phyloP scores from a whole-genome alignment of 2,888 invertebrate genomes.

The Mystacides longicornis region DNA sequence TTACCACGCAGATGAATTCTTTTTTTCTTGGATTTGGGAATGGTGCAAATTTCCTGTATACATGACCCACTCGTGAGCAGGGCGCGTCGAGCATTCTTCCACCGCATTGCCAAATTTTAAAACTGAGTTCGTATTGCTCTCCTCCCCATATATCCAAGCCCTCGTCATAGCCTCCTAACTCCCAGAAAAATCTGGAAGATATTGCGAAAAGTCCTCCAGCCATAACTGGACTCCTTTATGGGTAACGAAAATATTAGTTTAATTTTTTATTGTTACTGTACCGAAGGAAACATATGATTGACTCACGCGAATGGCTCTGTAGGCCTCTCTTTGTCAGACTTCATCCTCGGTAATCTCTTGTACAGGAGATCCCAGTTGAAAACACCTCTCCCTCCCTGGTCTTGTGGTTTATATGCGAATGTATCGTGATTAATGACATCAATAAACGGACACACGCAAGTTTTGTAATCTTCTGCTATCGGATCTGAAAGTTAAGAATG shows the following conservation, averaged over 20 bases:
- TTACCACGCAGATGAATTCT: conserved; percentile 20
- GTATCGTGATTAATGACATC: conserved; percentile 86
- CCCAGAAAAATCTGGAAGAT: conserved; percentile 86
- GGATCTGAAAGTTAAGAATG: conserved; percentile 53
- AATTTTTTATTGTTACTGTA: too few relatives aligned
- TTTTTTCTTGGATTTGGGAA: conserved; percentile 75
- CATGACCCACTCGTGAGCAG: conserved; percentile 87
- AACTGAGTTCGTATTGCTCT: conserved; percentile 94
- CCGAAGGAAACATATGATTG: too few relatives aligned
- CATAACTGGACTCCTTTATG: conserved; percentile 85
- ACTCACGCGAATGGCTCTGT: conserved; percentile 75
- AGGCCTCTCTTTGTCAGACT: conserved; percentile 62
- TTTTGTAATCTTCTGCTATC: conserved; percentile 74
- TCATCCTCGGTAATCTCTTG: conserved; percentile 77
- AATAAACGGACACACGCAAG: conserved; percentile 90
- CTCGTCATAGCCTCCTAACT: conserved; percentile 88
- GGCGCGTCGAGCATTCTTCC: conserved; percentile 87
- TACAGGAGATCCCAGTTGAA: conserved; percentile 98
- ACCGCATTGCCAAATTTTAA: conserved; percentile 96
- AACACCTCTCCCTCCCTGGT: conserved; percentile 87
- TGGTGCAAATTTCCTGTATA: conserved; percentile 78
- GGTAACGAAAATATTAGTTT: too few relatives aligned
- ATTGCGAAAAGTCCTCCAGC: conserved; percentile 96
- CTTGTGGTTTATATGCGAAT: conserved; percentile 89
- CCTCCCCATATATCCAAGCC: conserved; percentile 96